These are phyloP conservation scores for Eristalis intricaria DNA, from an alignment of 2,888 invertebrate genomes.

Conservation along the genomic window DNA sequence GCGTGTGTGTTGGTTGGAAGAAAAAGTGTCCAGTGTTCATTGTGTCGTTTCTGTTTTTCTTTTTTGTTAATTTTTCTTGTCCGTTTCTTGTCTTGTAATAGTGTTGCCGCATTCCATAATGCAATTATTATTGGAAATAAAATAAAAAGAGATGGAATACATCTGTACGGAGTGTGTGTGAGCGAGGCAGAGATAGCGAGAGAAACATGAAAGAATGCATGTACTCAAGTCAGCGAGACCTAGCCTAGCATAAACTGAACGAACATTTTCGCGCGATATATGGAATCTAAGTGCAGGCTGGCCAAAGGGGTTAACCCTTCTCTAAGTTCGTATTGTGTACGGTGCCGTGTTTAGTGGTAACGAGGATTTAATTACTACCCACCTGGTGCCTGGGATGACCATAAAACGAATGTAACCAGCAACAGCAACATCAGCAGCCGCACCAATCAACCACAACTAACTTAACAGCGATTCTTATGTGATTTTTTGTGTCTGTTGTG, in stretches of 20 bases:
- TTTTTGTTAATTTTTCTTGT: constrained; percentile 22
- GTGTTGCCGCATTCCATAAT: constrained; percentile 72
- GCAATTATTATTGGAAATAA: constrained; percentile 69
- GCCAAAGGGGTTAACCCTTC: background rate
- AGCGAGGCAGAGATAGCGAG: background rate
- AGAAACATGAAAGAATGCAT: constrained; percentile 62
- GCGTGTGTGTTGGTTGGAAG: constrained; percentile 22
- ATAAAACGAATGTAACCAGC: background rate
- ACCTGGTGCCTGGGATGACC: background rate
- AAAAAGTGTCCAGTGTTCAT: constrained; percentile 45
- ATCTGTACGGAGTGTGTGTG: too few relatives aligned
- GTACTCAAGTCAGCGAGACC: constrained; percentile 43
- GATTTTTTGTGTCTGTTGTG: constrained; percentile 34
- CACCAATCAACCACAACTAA: constrained; percentile 49
- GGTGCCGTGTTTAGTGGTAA: constrained; percentile 35
- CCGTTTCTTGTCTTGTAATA: constrained; percentile 42
- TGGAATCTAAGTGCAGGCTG: background rate
- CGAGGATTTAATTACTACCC: constrained; percentile 61
- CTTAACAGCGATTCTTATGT: constrained; percentile 58
- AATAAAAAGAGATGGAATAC: constrained; percentile 24
- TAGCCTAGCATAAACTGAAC: constrained; percentile 61
- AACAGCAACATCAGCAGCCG: too few relatives aligned
- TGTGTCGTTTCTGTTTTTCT: constrained; percentile 18
- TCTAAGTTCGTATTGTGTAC: background rate
- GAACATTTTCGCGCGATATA: constrained; percentile 57